Evolutionary conservation across 2,797 vertebrate genomes (phyloP).

Genomic region (Dendrocincla fuliginosa): DNA sequence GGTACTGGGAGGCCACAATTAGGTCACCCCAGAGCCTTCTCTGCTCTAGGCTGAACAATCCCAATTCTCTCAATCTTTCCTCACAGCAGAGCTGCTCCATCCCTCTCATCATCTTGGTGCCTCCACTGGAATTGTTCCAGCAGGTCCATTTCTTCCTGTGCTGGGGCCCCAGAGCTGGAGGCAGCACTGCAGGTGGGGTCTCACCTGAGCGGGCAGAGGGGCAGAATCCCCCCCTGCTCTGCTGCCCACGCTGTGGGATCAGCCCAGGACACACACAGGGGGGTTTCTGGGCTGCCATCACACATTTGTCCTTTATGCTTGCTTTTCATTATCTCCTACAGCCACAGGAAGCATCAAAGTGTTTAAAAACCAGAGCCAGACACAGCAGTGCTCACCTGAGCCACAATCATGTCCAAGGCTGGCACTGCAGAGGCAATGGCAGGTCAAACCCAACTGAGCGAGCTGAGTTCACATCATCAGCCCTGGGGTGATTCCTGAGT

Average conservation of each 20-base stretch:
- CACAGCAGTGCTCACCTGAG: neutral
- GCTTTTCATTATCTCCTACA: neutral
- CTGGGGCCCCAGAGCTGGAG: neutral
- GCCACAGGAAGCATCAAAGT: neutral
- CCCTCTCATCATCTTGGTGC: neutral
- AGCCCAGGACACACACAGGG: neutral
- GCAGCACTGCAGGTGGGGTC: neutral
- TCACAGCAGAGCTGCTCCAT: neutral
- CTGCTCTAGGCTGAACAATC: neutral
- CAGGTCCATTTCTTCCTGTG: neutral
- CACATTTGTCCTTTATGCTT: neutral
- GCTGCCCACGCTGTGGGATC: neutral
- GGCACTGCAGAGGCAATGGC: neutral
- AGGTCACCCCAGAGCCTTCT: neutral
- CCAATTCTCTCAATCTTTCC: neutral
- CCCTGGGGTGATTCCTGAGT: neutral
- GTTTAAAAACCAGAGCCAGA: neutral
- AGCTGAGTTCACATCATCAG: neutral
- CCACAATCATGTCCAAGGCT: neutral
- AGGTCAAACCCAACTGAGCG: neutral
- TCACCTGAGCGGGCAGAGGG: neutral
- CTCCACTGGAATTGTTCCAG: neutral
- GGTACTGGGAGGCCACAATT: rapidly evolving
- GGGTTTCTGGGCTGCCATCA: neutral
- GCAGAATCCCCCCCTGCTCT: neutral